These are phyloP conservation scores for Chrysomallon squamiferum DNA, from an alignment of 1,140 invertebrate genomes.

Conservation along the genomic window DNA sequence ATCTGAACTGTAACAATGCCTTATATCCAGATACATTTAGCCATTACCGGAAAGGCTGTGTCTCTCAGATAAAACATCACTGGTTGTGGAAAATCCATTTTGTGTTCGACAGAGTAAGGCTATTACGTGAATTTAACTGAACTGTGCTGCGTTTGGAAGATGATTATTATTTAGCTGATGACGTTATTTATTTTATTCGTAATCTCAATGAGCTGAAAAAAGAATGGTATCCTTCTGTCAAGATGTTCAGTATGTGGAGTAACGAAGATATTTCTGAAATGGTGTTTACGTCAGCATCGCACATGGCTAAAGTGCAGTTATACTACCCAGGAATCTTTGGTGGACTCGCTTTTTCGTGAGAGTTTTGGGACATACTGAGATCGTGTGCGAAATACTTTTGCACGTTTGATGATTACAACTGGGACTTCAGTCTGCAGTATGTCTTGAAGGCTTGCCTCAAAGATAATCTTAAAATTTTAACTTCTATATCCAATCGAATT, in stretches of 20 bases:
- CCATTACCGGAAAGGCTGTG: slow-evolving; percentile 92
- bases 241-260: neutral
- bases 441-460: neutral
- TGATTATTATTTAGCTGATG: neutral
- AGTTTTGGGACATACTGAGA: neutral
- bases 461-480: neutral
- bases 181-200: neutral
- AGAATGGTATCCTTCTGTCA: neutral
- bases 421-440: neutral
- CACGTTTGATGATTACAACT: neutral
- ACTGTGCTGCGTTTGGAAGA: neutral
- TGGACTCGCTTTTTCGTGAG: neutral
- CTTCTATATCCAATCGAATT: neutral
- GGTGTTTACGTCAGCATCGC: no score
- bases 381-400: neutral
- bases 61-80: slow-evolving; percentile 97
- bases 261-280: neutral
- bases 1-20: slow-evolving; percentile 84
- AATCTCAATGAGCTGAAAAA: neutral
- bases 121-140: neutral
- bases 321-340: neutral
- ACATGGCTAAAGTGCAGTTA: neutral
- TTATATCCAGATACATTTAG: slow-evolving; percentile 90
- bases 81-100: slow-evolving; percentile 93
- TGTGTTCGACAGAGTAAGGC: neutral